Percentiles rank a stretch among this genome's conserved stretches.
phyloP scores from a whole-genome alignment of 2,888 invertebrate genomes.

The Halocaridina rubra region DNA sequence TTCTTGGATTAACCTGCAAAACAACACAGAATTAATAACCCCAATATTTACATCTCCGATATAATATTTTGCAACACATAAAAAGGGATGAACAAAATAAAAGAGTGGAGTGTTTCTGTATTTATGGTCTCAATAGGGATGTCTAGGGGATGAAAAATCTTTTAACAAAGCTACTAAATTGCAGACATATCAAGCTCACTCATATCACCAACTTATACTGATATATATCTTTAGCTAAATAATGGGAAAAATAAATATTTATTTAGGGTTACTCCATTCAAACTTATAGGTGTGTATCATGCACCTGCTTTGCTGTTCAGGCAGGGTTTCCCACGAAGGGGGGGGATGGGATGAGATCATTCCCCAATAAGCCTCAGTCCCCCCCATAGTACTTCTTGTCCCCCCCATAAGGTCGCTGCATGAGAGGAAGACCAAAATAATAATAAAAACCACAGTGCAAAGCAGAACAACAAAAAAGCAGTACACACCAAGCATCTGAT shows the following conservation, averaged over 20 bases:
- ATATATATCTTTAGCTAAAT: neutral
- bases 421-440: conserved; percentile 35
- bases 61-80: neutral
- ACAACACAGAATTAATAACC: neutral
- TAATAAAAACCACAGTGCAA: conserved; percentile 28
- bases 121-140: neutral
- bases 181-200: conserved; percentile 23
- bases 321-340: conserved; percentile 50
- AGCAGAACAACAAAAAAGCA: neutral
- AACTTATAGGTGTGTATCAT: neutral
- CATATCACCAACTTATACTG: neutral
- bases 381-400: conserved; percentile 38
- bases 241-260: neutral
- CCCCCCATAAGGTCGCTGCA: conserved; percentile 49
- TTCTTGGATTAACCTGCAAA: conserved; percentile 79
- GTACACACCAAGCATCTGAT: neutral
- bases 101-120: neutral
- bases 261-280: neutral
- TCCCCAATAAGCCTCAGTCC: conserved; percentile 45
- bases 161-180: neutral
- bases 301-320: conserved; percentile 52
- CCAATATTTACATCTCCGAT: neutral
- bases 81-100: neutral
- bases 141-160: neutral
- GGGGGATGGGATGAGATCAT: conserved; percentile 47